Evolutionary conservation across 30 jellyfish, hydroid and myxozoan species (phyloP).

Genomic region (Rhopilema esculentum): DNA sequence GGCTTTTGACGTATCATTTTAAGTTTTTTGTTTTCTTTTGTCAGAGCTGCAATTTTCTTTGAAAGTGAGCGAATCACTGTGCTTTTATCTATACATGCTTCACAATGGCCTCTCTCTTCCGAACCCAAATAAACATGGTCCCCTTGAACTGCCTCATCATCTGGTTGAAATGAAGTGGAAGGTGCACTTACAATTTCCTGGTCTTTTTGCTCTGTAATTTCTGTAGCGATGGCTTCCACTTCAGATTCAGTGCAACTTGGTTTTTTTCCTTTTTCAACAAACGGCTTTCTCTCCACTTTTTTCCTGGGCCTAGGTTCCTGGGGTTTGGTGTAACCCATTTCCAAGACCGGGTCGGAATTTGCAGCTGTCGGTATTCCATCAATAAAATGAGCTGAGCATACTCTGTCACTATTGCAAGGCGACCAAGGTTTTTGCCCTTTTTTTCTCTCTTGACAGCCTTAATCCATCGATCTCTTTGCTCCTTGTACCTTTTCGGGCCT

Average conservation of each 20-base stretch:
- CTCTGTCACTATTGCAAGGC: conserved; percentile 34
- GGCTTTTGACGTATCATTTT: neutral
- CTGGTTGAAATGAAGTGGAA: neutral
- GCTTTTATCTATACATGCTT: conserved; percentile 12
- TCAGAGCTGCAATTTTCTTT: conserved; percentile 3
- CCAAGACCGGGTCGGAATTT: conserved; percentile 16
- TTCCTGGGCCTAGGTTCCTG: too few relatives aligned
- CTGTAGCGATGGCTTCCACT: neutral
- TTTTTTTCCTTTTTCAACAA: neutral
- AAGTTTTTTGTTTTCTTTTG: conserved; percentile 6
- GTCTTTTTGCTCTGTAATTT: conserved; percentile 17
- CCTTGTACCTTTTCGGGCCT: neutral
- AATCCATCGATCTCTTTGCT: conserved; percentile 10
- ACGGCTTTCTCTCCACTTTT: neutral
- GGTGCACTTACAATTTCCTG: neutral
- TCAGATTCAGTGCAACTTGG: neutral
- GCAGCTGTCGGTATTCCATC: conserved; percentile 23
- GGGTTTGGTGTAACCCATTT: too few relatives aligned
- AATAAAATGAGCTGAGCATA: conserved; percentile 34
- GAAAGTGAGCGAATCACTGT: conserved; percentile 2
- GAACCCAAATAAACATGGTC: conserved; percentile 6
- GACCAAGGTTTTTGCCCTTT: conserved; percentile 5
- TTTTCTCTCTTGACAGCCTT: conserved; percentile 7
- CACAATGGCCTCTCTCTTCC: conserved; percentile 4
- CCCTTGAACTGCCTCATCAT: conserved; percentile 4